Evolutionary conservation across 2,797 vertebrate genomes (phyloP).

Genomic region (Poeciliopsis paucimaculata): DNA sequence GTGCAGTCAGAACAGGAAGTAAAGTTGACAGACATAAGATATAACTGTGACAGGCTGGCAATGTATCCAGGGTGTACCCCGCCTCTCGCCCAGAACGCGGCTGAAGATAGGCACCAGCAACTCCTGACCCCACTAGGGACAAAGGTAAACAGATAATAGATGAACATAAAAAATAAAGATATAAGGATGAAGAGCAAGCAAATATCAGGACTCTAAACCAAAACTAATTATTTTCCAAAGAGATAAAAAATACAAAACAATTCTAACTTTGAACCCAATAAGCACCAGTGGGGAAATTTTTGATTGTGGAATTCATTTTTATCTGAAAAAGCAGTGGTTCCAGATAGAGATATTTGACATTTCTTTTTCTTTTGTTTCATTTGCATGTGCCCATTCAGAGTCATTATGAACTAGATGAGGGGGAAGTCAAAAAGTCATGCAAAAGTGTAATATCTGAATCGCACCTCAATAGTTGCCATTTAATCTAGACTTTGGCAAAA

Average conservation of each 20-base stretch:
- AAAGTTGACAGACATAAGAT: background rate
- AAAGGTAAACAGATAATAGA: too few species aligned
- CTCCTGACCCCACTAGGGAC: too few species aligned
- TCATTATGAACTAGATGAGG: conserved; percentile 42
- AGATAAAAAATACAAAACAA: background rate
- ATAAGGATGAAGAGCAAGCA: background rate
- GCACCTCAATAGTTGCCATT: conserved; percentile 13
- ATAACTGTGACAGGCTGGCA: too few species aligned
- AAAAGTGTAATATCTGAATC: conserved; percentile 37
- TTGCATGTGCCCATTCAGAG: background rate
- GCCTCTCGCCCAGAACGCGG: too few species aligned
- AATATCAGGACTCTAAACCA: background rate
- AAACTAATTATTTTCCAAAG: background rate
- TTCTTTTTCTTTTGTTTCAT: background rate
- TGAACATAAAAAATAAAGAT: background rate
- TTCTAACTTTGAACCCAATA: background rate
- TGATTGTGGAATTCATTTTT: background rate
- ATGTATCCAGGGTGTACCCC: too few species aligned
- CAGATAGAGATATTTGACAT: background rate
- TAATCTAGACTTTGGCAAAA: conserved; percentile 26
- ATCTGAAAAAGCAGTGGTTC: background rate
- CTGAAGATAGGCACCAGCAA: too few species aligned
- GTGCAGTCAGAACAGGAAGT: background rate
- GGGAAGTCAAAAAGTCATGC: conserved; percentile 36
- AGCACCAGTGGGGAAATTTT: background rate